A percentile compares a stretch with the other conserved stretches of the same genome.
phyloP scores from a whole-genome alignment of 2,797 vertebrate species.

The Arrhamphus sclerolepis region DNA sequence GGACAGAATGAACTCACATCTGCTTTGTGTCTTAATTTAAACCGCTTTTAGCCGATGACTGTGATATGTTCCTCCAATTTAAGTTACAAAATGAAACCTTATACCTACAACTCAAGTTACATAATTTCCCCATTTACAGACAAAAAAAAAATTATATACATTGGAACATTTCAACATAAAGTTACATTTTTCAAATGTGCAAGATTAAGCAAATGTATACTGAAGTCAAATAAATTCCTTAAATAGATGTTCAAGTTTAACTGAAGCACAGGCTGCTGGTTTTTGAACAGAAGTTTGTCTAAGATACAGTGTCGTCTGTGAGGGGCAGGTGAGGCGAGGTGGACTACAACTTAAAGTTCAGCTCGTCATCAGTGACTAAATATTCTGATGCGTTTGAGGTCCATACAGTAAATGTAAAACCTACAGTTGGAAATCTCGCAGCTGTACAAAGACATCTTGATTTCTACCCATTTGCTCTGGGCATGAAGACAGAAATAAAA shows the following conservation, averaged over 20 bases:
- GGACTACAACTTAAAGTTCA: slow-evolving; percentile 40
- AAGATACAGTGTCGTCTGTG: slow-evolving; percentile 67
- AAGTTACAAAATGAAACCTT: slow-evolving; percentile 88
- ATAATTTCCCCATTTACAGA: slow-evolving; percentile 86
- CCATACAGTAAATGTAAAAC: slow-evolving; percentile 32
- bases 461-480: slow-evolving; percentile 16
- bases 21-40: slow-evolving; percentile 76
- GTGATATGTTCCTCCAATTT: slow-evolving; percentile 88
- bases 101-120: slow-evolving; percentile 80
- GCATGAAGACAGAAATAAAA: background rate
- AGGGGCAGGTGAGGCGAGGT: slow-evolving; percentile 24
- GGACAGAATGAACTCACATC: slow-evolving; percentile 87
- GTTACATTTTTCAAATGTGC: slow-evolving; percentile 87
- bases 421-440: slow-evolving; percentile 45
- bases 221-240: slow-evolving; percentile 84
- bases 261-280: slow-evolving; percentile 85
- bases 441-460: slow-evolving; percentile 27
- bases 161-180: slow-evolving; percentile 86
- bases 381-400: slow-evolving; percentile 21
- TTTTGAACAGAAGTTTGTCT: slow-evolving; percentile 77
- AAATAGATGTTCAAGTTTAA: slow-evolving; percentile 86
- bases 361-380: slow-evolving; percentile 23
- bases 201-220: slow-evolving; percentile 88
- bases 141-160: slow-evolving; percentile 83
- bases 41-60: slow-evolving; percentile 69